Conservation (phyloP, 64 coral and sea anemone species). For the Montipora sp. region DNA sequence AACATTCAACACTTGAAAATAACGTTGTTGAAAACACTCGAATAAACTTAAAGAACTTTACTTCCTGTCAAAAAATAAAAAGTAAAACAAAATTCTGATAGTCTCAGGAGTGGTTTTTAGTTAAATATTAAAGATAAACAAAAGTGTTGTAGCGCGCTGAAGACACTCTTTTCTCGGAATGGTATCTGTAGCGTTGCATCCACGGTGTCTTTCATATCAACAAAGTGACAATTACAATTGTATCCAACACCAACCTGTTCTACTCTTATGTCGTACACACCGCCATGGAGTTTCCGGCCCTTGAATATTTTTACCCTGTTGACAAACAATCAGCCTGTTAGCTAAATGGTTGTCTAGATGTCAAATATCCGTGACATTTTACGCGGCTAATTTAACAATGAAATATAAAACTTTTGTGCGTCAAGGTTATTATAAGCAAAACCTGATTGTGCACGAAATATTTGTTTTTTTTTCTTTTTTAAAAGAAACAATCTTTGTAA, state of each 20-base stretch:
- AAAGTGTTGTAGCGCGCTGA: background rate
- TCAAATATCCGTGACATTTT: background rate
- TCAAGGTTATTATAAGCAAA: too few species aligned
- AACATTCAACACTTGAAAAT: background rate
- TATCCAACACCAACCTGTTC: slow-evolving; percentile 68
- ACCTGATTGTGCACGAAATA: too few species aligned
- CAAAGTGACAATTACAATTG: background rate
- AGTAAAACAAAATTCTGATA: too few species aligned
- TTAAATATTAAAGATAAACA: slow-evolving; percentile 40
- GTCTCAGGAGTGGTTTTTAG: too few species aligned
- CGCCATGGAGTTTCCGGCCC: slow-evolving; percentile 76
- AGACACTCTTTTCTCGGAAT: background rate
- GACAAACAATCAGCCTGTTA: slow-evolving; percentile 50
- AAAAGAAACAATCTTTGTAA: too few species aligned
- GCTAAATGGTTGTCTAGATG: background rate
- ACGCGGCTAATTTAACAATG: background rate
- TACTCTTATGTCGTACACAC: slow-evolving; percentile 79
- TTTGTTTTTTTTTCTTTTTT: too few species aligned
- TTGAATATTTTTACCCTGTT: slow-evolving; percentile 82
- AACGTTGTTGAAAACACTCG: background rate
- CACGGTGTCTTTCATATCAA: background rate
- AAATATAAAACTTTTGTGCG: background rate
- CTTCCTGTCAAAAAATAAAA: background rate
- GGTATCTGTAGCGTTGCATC: background rate
- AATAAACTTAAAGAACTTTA: background rate